Conservation (phyloP, 2,888 invertebrate genomes). For the Lasioglossum calceatum region DNA sequence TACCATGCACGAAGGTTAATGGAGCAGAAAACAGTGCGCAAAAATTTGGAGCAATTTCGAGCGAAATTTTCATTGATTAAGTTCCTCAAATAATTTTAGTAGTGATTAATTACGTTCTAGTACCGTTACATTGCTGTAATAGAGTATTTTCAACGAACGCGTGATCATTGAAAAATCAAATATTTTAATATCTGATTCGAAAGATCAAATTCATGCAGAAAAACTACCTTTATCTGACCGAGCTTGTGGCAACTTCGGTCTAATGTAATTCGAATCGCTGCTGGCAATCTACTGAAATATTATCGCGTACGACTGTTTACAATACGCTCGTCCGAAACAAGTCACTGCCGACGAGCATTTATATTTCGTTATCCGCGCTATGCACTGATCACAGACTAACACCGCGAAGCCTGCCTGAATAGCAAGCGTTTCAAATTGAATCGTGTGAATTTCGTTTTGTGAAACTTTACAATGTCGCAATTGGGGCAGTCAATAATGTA, state of each 20-base stretch:
- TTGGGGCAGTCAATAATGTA: background rate
- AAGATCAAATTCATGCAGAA: background rate
- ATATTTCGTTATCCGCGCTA: background rate
- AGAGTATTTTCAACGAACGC: background rate
- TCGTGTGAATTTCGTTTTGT: conserved; percentile 35
- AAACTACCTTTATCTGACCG: background rate
- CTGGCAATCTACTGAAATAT: background rate
- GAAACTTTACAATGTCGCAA: conserved; percentile 8
- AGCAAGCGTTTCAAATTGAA: background rate
- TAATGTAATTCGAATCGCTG: background rate
- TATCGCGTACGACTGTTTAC: background rate
- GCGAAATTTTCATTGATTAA: background rate
- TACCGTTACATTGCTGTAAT: background rate
- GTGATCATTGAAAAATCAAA: background rate
- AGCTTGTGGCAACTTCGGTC: background rate
- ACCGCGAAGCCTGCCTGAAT: background rate
- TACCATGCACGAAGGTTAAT: background rate
- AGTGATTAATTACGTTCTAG: background rate
- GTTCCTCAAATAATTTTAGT: background rate
- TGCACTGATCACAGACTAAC: background rate
- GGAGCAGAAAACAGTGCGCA: background rate
- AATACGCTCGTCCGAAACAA: background rate
- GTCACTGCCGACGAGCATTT: background rate
- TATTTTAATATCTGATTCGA: background rate
- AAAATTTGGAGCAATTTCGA: background rate